Percentiles rank a stretch among this genome's conserved stretches.
phyloP scores from a whole-genome alignment of 2,113 vertebrate genomes.

The Passer montanus region DNA sequence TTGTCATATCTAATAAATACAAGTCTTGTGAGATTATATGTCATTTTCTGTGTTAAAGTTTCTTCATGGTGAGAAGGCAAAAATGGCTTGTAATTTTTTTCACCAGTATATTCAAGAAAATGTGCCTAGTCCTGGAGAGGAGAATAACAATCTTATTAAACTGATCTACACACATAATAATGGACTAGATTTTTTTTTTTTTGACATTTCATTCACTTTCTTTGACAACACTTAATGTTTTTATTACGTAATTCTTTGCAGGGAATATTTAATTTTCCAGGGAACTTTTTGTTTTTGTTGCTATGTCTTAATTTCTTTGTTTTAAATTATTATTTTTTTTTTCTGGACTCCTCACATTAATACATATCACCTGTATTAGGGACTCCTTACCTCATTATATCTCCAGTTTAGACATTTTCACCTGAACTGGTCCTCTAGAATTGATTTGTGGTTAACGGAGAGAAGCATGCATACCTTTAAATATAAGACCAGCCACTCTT shows the following conservation, averaged over 20 bases:
- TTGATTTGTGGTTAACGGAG: not conserved
- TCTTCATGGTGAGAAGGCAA: not conserved
- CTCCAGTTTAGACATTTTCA: not conserved
- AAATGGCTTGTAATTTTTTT: not conserved
- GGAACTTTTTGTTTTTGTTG: not conserved
- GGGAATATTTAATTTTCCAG: not conserved
- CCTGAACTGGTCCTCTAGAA: not conserved
- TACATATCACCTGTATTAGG: not conserved
- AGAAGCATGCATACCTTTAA: not conserved
- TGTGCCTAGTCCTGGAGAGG: not conserved
- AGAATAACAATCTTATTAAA: not conserved
- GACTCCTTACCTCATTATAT: not conserved
- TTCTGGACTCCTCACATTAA: not conserved
- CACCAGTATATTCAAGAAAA: not conserved
- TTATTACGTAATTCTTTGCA: not conserved
- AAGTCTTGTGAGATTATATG: not conserved
- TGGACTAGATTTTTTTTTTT: not conserved
- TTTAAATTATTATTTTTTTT: not conserved
- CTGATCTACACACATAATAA: not conserved
- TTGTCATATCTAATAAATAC: not conserved
- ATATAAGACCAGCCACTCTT: not conserved
- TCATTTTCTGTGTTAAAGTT: not conserved
- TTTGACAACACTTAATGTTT: not conserved
- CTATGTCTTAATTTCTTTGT: not conserved
- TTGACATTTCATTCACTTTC: not conserved